Percentiles rank a stretch among this genome's conserved stretches.
Conservation (phyloP, 2,888 invertebrate species). For the Epirrita christyi region DNA sequence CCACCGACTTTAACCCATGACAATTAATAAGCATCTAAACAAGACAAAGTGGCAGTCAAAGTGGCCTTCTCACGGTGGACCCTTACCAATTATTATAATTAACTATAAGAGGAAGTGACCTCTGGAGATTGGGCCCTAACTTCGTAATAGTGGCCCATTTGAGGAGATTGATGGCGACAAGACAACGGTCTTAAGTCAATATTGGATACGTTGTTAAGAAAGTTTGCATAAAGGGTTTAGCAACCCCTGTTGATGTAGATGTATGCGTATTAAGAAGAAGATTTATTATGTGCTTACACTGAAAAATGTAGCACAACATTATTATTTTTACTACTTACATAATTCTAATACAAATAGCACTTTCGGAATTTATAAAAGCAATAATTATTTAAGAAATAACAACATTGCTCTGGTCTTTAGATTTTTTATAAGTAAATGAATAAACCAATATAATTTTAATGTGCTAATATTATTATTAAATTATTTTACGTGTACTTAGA, state of each 20-base stretch:
- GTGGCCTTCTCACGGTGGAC: slow-evolving; percentile 39
- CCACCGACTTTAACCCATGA: slow-evolving; percentile 14
- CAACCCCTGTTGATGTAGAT: slow-evolving; percentile 6
- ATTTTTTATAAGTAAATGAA: too few relatives aligned
- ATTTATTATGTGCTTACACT: too few relatives aligned
- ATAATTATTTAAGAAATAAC: too few relatives aligned
- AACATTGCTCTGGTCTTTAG: too few relatives aligned
- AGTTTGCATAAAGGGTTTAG: slow-evolving; percentile 54
- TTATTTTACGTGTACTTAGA: too few relatives aligned
- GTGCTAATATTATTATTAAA: too few relatives aligned
- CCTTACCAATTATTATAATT: slow-evolving; percentile 79
- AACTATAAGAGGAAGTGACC: slow-evolving; percentile 82
- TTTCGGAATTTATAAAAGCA: too few relatives aligned
- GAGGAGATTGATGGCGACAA: slow-evolving; percentile 78
- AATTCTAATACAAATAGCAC: too few relatives aligned
- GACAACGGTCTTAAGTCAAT: slow-evolving; percentile 74
- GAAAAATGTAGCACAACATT: too few relatives aligned
- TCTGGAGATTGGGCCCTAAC: slow-evolving; percentile 72
- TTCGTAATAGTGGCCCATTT: slow-evolving; percentile 75
- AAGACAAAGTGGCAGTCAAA: slow-evolving; percentile 40
- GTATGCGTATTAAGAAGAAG: background rate
- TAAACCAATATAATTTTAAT: too few relatives aligned
- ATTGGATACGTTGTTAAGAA: slow-evolving; percentile 57
- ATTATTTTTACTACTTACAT: too few relatives aligned
- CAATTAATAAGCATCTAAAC: slow-evolving; percentile 37